Base-by-base conservation (phyloP, 2,113 vertebrate species). In the Proteles cristata region DNA sequence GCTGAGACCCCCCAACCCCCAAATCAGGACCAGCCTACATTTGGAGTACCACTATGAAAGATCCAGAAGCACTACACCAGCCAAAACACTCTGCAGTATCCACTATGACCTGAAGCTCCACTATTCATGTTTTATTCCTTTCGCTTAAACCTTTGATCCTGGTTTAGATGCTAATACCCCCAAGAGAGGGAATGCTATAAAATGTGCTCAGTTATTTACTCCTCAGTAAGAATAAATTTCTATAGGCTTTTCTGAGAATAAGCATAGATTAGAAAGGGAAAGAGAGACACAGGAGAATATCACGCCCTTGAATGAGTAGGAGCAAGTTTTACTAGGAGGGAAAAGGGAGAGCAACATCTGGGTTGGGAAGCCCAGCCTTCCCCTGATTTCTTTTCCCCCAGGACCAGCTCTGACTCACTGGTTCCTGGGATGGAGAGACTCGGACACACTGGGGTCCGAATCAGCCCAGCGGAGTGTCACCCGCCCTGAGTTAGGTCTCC, bases 241-340 rank as follows among this genome's bases (percentile, higher is more conserved):
- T 87, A 19, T 28, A 88, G 81, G 25, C 73, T 96, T 83, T 79
- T 76, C 43, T 33, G 73, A 82, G 88, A 95, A 88, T n/a, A 83
- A 66, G 63, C 61, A 10, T 4, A 55, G 93, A 93, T 83, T 71
- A 43, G 12, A 65, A 88, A 93, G 45, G 71, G 53, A 94, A 21
- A 19, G n/a, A 80, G 55, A 65, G 55, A 83, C 65, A 71, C 6
- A 11, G 2, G 65, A 43, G 82, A 31, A 21, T 35, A 26, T 5
- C 6, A 45, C 1, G 0, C 26, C 31, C 50, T n/a, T 66, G 81
- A 31, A 65, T 0, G 45, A 16, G 79, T 21, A 23, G 83, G 55
- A 26, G 81, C 45, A 11, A 23, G 43, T 69, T 45, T 79, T 21
- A 43, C 23, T 53, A 43, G 33, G 81, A 83, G 69, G 14, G 9